A percentile compares a stretch with the other conserved stretches of the same genome.
phyloP scores from a whole-genome alignment of 2,797 vertebrate species.

The Chanos chanos region DNA sequence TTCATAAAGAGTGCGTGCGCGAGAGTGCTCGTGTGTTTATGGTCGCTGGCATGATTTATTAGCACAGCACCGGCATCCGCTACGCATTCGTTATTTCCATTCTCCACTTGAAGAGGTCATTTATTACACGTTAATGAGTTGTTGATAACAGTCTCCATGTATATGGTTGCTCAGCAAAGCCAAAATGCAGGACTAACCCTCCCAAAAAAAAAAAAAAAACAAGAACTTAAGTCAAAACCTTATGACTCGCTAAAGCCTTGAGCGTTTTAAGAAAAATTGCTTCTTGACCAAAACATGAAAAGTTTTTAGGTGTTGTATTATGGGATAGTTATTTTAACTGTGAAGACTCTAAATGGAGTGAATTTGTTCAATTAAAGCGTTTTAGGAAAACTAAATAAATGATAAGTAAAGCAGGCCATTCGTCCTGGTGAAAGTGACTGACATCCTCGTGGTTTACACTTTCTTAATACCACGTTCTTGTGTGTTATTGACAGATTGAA shows the following conservation, averaged over 20 bases:
- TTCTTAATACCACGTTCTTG: no score
- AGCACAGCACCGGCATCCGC: conserved; percentile 32
- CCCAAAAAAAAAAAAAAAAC: background rate
- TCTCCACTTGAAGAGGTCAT: conserved; percentile 54
- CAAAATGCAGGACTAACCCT: conserved; percentile 33
- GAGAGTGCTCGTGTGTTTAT: conserved; percentile 39
- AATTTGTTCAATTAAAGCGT: conserved; percentile 14
- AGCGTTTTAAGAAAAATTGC: background rate
- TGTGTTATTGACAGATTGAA: conserved; percentile 14
- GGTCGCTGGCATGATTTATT: conserved; percentile 57
- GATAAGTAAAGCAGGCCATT: conserved; percentile 16
- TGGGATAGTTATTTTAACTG: conserved; percentile 10
- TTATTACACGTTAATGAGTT: conserved; percentile 63
- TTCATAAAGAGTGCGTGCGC: conserved; percentile 30
- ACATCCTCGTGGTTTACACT: no score
- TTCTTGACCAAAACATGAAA: background rate
- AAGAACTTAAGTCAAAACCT: conserved; percentile 4
- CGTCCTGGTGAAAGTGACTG: conserved; percentile 9
- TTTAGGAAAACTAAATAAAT: conserved; percentile 1
- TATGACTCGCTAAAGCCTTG: background rate
- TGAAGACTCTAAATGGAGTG: conserved; percentile 1
- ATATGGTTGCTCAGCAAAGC: conserved; percentile 28
- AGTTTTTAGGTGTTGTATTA: conserved; percentile 4
- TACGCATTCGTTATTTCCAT: conserved; percentile 55
- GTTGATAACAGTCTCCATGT: conserved; percentile 52